phyloP scores from a whole-genome alignment of 2,113 vertebrate genomes.

The Campylomormyrus tamandua region DNA sequence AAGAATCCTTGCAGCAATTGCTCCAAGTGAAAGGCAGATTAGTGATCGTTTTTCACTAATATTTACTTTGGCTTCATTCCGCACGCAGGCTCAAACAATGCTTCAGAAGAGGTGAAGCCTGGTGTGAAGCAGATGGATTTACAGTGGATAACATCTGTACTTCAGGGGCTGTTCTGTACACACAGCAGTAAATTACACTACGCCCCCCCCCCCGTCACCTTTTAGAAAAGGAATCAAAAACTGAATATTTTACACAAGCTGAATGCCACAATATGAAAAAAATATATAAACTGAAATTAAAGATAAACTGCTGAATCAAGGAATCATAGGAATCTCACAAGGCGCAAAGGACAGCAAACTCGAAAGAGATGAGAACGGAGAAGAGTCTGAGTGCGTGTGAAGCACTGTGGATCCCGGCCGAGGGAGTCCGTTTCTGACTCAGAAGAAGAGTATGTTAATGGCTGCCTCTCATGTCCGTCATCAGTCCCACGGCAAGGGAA shows the following conservation, averaged over 20 bases:
- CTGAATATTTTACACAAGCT: not conserved
- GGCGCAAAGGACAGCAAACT: not conserved
- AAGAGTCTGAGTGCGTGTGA: not conserved
- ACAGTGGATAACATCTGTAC: not conserved
- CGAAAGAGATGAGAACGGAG: not conserved
- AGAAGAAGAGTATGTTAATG: not conserved
- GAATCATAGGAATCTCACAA: not conserved
- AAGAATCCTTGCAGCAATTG: constrained; percentile 28
- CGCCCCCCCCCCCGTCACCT: not conserved
- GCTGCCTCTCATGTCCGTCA: not conserved
- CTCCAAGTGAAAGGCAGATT: constrained; percentile 36
- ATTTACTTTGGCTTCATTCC: constrained; percentile 44
- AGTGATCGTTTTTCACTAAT: constrained; percentile 31
- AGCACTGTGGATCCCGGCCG: not conserved
- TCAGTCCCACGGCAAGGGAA: not conserved
- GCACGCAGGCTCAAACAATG: constrained; percentile 4
- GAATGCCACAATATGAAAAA: not conserved
- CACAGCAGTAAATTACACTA: not conserved
- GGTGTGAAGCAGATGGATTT: not conserved
- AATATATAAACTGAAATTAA: not conserved
- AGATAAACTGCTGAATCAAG: not conserved
- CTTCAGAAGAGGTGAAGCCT: not conserved
- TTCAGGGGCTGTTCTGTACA: not conserved
- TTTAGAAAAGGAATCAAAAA: not conserved
- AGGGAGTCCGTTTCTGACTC: not conserved